Conservation (phyloP, 2,888 invertebrate species). For the Ochropleura plecta region DNA sequence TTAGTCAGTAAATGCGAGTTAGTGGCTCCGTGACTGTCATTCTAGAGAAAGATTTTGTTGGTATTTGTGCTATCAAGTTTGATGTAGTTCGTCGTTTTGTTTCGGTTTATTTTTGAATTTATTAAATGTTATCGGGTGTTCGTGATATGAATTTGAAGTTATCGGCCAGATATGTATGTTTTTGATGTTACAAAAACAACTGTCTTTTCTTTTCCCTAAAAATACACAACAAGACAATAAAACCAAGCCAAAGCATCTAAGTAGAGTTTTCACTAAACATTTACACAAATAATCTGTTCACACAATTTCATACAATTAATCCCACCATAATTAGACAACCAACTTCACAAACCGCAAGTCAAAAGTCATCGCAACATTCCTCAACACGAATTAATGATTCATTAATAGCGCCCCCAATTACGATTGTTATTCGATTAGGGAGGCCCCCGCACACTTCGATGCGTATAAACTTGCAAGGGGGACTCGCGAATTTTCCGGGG, state of each 20-base stretch:
- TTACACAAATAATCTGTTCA: neutral
- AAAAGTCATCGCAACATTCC: constrained; percentile 77
- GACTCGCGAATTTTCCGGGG: constrained; percentile 82
- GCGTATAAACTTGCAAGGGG: constrained; percentile 78
- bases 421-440: constrained; percentile 85
- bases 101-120: constrained; percentile 59
- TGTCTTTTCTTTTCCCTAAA: neutral
- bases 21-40: constrained; percentile 65
- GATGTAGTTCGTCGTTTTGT: constrained; percentile 66
- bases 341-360: constrained; percentile 67
- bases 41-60: constrained; percentile 59
- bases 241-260: neutral
- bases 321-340: constrained; percentile 49
- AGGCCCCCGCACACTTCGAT: constrained; percentile 71
- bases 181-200: neutral
- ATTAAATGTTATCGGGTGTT: constrained; percentile 55
- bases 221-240: too few relatives aligned
- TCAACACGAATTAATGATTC: constrained; percentile 84
- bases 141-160: constrained; percentile 42
- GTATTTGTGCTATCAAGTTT: constrained; percentile 61
- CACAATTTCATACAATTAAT: constrained; percentile 14
- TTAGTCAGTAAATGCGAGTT: constrained; percentile 69
- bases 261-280: neutral
- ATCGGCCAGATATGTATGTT: too few relatives aligned
- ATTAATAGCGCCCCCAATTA: constrained; percentile 82